A percentile compares a stretch with the other conserved stretches of the same genome.
Evolutionary conservation across 2,113 vertebrate species (phyloP).

Genomic region (Equus quagga): DNA sequence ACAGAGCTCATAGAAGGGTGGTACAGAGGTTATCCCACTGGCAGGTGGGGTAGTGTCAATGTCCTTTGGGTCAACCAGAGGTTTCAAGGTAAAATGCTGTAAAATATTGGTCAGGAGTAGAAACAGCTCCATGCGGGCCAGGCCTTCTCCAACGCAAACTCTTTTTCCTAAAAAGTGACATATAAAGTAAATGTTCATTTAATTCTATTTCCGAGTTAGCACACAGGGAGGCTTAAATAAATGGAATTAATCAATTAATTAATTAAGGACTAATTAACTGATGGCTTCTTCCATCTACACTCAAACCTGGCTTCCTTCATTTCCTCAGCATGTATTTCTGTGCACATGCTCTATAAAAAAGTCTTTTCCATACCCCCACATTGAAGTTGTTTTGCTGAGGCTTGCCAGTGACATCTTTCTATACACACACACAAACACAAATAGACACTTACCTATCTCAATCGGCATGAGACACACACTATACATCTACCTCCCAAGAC

Average conservation of each 20-base stretch:
- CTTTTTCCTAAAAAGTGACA: slow-evolving; percentile 81
- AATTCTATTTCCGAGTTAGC: background rate
- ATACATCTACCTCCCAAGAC: background rate
- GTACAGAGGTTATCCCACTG: accelerated
- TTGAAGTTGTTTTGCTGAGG: background rate
- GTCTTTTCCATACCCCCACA: background rate
- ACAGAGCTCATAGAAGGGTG: slow-evolving; percentile 47
- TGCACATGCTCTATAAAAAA: background rate
- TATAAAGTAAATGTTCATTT: background rate
- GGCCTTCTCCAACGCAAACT: slow-evolving; percentile 76
- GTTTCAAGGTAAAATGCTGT: slow-evolving; percentile 83
- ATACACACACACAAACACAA: background rate
- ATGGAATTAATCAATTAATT: background rate
- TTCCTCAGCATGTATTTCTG: background rate
- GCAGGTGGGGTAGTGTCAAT: slow-evolving; percentile 36
- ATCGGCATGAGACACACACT: background rate
- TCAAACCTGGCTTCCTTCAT: background rate
- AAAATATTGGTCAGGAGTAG: slow-evolving; percentile 80
- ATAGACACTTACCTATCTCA: background rate
- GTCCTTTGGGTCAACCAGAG: slow-evolving; percentile 65
- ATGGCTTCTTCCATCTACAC: background rate
- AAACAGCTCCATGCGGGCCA: slow-evolving; percentile 85
- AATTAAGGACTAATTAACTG: background rate
- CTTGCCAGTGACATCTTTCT: background rate
- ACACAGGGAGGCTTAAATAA: background rate